Conservation (phyloP, 2,797 vertebrate species). For the Esox masquinongy region DNA sequence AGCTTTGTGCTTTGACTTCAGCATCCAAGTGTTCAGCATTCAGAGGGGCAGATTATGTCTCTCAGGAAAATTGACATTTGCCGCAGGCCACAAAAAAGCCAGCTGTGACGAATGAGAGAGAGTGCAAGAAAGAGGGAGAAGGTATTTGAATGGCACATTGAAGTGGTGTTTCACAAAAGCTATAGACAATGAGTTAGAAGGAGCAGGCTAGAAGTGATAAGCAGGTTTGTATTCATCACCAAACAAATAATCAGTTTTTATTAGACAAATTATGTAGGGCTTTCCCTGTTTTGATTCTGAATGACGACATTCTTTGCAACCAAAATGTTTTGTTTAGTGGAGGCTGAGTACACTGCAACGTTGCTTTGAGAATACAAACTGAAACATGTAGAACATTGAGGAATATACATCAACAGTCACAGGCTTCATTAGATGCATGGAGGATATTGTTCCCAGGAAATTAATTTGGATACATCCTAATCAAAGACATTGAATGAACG, state of each 20-base stretch:
- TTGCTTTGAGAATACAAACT: too few species aligned
- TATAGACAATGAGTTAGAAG: constrained; percentile 22
- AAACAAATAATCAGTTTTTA: too few species aligned
- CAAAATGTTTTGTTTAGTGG: too few species aligned
- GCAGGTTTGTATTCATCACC: neutral
- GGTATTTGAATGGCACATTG: constrained; percentile 38
- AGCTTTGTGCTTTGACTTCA: constrained; percentile 14
- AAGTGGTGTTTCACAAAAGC: constrained; percentile 34
- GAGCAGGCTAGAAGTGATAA: neutral
- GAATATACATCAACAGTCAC: too few species aligned
- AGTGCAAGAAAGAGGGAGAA: neutral
- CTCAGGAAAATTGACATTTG: constrained; percentile 25
- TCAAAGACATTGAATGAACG: too few species aligned
- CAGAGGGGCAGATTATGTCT: constrained; percentile 24
- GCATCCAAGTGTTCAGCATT: constrained; percentile 24
- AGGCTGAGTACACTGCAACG: too few species aligned
- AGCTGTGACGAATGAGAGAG: constrained; percentile 4
- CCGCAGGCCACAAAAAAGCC: constrained; percentile 20
- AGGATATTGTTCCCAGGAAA: too few species aligned
- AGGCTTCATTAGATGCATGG: neutral
- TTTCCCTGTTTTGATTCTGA: too few species aligned
- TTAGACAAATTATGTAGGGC: too few species aligned
- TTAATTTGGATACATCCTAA: too few species aligned
- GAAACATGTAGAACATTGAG: too few species aligned
- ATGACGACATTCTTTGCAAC: too few species aligned